Base-by-base conservation (phyloP, 2,797 vertebrate species). In the Ctenopoma multispine region DNA sequence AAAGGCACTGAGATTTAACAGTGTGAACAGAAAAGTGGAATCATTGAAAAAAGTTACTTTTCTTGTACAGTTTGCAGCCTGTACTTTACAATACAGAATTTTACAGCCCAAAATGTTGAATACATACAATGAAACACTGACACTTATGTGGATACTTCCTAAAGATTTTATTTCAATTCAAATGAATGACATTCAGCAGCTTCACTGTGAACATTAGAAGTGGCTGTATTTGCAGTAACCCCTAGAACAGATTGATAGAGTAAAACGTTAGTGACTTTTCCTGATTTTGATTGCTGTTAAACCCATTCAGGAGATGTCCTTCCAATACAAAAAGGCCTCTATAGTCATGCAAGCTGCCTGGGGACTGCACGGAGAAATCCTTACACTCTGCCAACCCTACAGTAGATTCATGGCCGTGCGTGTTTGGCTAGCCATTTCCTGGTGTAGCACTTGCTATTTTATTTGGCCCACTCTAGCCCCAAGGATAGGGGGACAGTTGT, bases 371-470 rank as follows among this genome's bases (percentile, higher is more conserved):
- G 90, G 94, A 95, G 94, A 95, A 95, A 93, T 90, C 91, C 86
- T 85, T 91, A 73, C 90, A 91, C 95, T 91, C 93, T 95, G 94
- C 93, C 93, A 84, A 86, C 75, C 83, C 84, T 75, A 13, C 36
- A 38, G 10, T 38, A 91, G 93, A 96, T 95, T 95, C 96, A 95
- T 95, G 94, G 92, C 93, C 63, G 84, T 92, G 91, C 93, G 91
- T 97, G 95, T 96, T 97, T 96, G 92, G 93, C 93, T 89, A 92
- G 93, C 94, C 92, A 88, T 96, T 96, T 97, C 96, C 96, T 96
- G 90, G 86, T 94, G 94, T 93, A 95, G 93, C 91, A 80, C 74
- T 76, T 49, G 87, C 84, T 97, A 92, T 99, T 99, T 97, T 94
- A 94, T 94, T 99, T 99, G 97, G 97, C 96, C 75, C 49, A 83